Base-by-base conservation (phyloP, 1,140 invertebrate species). In the Drosophila athabasca region DNA sequence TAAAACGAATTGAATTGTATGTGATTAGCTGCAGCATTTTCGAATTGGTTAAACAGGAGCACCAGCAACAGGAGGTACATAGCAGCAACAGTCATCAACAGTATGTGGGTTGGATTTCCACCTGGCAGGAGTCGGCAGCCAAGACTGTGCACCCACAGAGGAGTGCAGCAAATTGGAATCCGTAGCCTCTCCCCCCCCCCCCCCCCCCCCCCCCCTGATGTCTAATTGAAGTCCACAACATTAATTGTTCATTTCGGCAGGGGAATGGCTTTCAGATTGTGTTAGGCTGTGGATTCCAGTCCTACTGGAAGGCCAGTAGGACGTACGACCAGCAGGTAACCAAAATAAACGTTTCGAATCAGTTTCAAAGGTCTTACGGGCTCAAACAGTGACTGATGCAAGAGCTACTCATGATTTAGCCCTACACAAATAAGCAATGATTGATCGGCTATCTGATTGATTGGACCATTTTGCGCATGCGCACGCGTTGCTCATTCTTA, bases 1-100 rank as follows among this genome's bases (percentile, higher is more conserved):
- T 91, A 90, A 90, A 90, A 90, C 82, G 90, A 91, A 91, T 91
- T 91, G 85, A 88, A 91, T 90, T 91, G 90, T 87, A 91, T 88
- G 85, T 90, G 90, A 91, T 91, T 90, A 90, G 82, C 79, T 79
- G 54, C 62, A 90, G 87, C 62, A 88, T 88, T 88, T 79, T 89
- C 84, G 84, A 84, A 88, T 89, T 88, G 84, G 84, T 81, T 82
- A 76, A 87, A 70, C 80, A 79, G 64, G 66, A 72, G 66, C 51
- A 17, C 43, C 31, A 45, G 35, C 15, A 19, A 46, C 39, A 44
- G 39, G 22, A 44, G 35, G 6, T 3, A n/a, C n/a, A n/a, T n/a
- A 3, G 7, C 22, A 43, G 35, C 39, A 26, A 29, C 29, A 29
- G 29, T 29, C 29, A 26, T 5, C 24, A 46, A 46, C 6, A 17